Percentiles rank a stretch among this genome's conserved stretches.
phyloP scores from a whole-genome alignment of 2,888 invertebrate genomes.

The Anoncus sp. region DNA sequence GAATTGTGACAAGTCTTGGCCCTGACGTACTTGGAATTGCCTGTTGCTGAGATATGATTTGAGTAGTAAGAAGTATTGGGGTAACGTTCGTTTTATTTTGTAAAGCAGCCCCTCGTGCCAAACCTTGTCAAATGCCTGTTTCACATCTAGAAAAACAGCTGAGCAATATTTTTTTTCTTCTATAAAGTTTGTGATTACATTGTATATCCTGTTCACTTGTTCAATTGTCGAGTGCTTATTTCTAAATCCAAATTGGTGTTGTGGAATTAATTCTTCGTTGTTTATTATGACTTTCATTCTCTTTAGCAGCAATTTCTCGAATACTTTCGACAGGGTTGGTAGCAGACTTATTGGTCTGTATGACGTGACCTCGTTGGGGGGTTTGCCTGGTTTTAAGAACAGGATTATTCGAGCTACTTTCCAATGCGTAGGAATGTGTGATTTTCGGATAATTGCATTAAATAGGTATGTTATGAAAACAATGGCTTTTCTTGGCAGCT shows the following conservation, averaged over 20 bases:
- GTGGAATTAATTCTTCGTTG: background rate
- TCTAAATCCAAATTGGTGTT: slow-evolving; percentile 19
- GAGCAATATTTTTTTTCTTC: background rate
- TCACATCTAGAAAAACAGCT: background rate
- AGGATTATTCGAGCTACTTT: background rate
- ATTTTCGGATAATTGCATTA: too few species aligned
- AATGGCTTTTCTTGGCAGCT: background rate
- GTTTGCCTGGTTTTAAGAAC: background rate
- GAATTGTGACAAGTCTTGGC: background rate
- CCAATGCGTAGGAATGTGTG: too few species aligned
- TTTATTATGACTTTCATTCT: slow-evolving; percentile 36
- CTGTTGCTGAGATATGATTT: slow-evolving; percentile 18
- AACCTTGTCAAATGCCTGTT: background rate
- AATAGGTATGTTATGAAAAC: background rate
- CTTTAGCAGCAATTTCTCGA: slow-evolving; percentile 67
- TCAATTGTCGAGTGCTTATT: slow-evolving; percentile 38
- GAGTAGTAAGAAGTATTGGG: background rate
- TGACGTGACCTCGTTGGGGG: slow-evolving; percentile 4
- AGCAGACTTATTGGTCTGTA: slow-evolving; percentile 47
- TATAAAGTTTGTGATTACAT: background rate
- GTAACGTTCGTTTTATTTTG: background rate
- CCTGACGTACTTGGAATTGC: background rate
- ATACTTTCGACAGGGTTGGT: slow-evolving; percentile 42
- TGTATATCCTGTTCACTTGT: background rate
- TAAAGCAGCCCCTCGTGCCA: slow-evolving; percentile 1